A percentile compares a stretch with the other conserved stretches of the same genome.
Evolutionary conservation across 1,140 invertebrate species (phyloP).

Genomic region (Elymnias hypermnestra): DNA sequence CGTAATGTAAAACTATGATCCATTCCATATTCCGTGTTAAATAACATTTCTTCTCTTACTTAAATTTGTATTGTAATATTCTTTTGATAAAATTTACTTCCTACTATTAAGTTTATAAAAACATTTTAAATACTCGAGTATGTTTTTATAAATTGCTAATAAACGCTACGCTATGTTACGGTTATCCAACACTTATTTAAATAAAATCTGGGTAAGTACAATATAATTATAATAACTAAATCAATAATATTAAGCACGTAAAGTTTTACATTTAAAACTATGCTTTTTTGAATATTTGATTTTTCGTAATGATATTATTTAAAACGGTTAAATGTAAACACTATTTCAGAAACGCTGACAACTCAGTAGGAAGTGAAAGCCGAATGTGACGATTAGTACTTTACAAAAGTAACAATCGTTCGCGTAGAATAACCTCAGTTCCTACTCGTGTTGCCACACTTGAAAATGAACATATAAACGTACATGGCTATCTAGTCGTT

Average conservation of each 20-base stretch:
- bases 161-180: too few species aligned
- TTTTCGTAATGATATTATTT: slow-evolving; percentile 13
- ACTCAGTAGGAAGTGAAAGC: slow-evolving; percentile 57
- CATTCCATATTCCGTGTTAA: too few species aligned
- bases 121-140: too few species aligned
- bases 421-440: slow-evolving; percentile 33
- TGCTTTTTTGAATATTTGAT: slow-evolving; percentile 7
- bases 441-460: slow-evolving; percentile 67
- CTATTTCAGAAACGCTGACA: slow-evolving; percentile 58
- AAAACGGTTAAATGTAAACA: slow-evolving; percentile 19
- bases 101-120: too few species aligned
- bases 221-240: slow-evolving; percentile 1
- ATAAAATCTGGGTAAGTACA: background rate
- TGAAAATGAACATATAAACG: slow-evolving; percentile 50
- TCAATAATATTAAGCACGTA: background rate
- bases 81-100: too few species aligned
- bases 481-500: slow-evolving; percentile 67
- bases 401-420: slow-evolving; percentile 56
- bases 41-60: too few species aligned
- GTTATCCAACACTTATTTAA: too few species aligned
- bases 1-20: too few species aligned
- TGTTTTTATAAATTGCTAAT: too few species aligned
- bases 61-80: too few species aligned
- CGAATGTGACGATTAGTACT: slow-evolving; percentile 63
- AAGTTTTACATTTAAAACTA: slow-evolving; percentile 3